Evolutionary conservation across 2,888 invertebrate genomes (phyloP).

Genomic region (Chalcosyrphus nemorum): DNA sequence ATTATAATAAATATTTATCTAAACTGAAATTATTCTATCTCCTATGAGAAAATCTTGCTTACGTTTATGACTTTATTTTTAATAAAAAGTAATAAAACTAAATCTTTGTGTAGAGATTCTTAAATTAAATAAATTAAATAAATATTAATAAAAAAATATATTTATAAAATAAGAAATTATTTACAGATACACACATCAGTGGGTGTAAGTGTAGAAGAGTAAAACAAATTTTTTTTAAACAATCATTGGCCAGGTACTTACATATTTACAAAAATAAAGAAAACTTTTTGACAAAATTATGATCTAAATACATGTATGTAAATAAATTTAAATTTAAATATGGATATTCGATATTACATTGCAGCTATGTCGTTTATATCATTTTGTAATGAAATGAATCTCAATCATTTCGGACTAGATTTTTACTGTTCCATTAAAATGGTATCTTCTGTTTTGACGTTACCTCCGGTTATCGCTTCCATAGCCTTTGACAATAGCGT

Average conservation of each 20-base stretch:
- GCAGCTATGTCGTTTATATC: conserved; percentile 36
- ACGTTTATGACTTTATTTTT: neutral
- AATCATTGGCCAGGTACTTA: conserved; percentile 73
- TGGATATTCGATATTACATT: conserved; percentile 56
- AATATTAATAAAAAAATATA: conserved; percentile 21
- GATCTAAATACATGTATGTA: neutral
- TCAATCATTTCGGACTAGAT: neutral
- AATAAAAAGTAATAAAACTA: conserved; percentile 2
- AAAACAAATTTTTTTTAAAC: conserved; percentile 14
- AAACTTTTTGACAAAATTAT: conserved; percentile 23
- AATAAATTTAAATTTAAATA: neutral
- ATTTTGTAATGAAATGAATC: conserved; percentile 1
- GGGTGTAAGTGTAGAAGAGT: conserved; percentile 2
- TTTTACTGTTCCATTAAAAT: conserved; percentile 81
- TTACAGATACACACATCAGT: conserved; percentile 24
- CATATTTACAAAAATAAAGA: conserved; percentile 73
- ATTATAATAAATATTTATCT: conserved; percentile 59
- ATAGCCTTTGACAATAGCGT: conserved; percentile 91
- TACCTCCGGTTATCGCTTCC: conserved; percentile 85
- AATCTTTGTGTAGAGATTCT: conserved; percentile 29
- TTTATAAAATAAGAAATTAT: conserved; percentile 7
- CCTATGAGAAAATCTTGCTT: conserved; percentile 3
- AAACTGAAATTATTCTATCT: conserved; percentile 65
- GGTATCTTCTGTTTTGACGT: conserved; percentile 88
- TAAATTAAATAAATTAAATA: conserved; percentile 19